These are phyloP conservation scores for Piezodorus guildinii DNA, from an alignment of 1,140 invertebrate species.

Conservation along the genomic window DNA sequence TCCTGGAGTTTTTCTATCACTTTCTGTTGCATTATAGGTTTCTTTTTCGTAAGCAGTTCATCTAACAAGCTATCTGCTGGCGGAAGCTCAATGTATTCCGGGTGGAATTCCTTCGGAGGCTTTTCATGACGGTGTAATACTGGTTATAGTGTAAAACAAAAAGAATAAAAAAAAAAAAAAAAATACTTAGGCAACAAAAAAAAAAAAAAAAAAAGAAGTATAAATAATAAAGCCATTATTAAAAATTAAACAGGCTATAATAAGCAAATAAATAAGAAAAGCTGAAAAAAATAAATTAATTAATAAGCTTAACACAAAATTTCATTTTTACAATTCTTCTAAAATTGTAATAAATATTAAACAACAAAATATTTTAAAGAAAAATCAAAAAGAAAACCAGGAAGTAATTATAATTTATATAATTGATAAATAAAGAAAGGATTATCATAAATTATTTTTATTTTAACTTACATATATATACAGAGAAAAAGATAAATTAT, in stretches of 20 bases:
- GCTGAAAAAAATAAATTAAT: not conserved
- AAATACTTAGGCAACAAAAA: not conserved
- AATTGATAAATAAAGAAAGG: too few species aligned
- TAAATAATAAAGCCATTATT: not conserved
- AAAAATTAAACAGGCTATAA: not conserved
- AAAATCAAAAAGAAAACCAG: too few species aligned
- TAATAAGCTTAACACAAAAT: not conserved
- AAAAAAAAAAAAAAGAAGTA: not conserved
- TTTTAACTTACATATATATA: too few species aligned
- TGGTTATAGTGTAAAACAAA: slow-evolving; percentile 11
- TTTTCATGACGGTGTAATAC: slow-evolving; percentile 11
- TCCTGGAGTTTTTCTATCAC: not conserved
- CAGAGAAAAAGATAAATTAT: too few species aligned
- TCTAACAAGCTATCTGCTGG: not conserved
- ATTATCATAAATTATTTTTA: too few species aligned
- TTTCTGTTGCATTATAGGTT: not conserved
- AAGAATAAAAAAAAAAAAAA: slow-evolving; percentile 5
- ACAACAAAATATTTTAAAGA: too few species aligned
- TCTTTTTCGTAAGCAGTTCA: not conserved
- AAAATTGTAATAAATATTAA: too few species aligned
- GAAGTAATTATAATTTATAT: too few species aligned
- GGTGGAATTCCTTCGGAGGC: slow-evolving; percentile 4
- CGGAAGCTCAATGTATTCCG: slow-evolving; percentile 5
- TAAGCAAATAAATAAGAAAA: not conserved
- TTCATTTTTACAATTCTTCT: too few species aligned